Evolutionary conservation across 2,888 invertebrate genomes (phyloP), one percentile per base, ranked within the genome.

Genomic region (Ceramica pisi): DNA sequence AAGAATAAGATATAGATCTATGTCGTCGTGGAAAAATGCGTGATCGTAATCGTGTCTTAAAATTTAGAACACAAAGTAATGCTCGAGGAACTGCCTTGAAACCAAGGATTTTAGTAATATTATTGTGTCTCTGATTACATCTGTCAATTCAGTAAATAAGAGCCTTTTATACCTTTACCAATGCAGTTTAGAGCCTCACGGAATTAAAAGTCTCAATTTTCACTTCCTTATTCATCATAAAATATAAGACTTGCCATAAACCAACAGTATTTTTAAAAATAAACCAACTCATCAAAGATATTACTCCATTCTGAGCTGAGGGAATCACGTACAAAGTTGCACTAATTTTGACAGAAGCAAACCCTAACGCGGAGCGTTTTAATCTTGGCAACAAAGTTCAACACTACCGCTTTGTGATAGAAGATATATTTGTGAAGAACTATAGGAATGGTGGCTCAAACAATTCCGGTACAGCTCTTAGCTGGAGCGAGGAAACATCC

Each of bases 401-500:
- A 78, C 81, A 78, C 80, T 81, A 78, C 57, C 64, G 69, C 82
- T 76, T 78, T 83, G 82, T 77, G 81, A 83, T 84, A 83, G 70
- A 84, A 83, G 80, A 82, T 82, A 84, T 82, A 87, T 86, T 85
- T 85, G 86, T 80, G 73, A 81, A 81, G 77, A 85, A 76, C 85
- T 84, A 79, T 67, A 77, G 68, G 73, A 82, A 83, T 71, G 71
- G 80, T 82, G 74, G 82, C 81, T 83, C 78, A 82, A 82, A 85
- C 80, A 80, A 85, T 81, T 75, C 79, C 80, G 70, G 81, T 82
- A 79, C 73, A 82, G 91, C 93, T 93, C 91, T 94, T 92, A 92
- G 91, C 88, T 83, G 85, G 83, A 86, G 87, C 88, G 82, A 87
- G 92, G 93, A 92, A 92, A 92, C 93, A 92, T 91, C 93, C 92